Conservation (phyloP, 2,888 invertebrate species). For the Phytoseiulus persimilis region DNA sequence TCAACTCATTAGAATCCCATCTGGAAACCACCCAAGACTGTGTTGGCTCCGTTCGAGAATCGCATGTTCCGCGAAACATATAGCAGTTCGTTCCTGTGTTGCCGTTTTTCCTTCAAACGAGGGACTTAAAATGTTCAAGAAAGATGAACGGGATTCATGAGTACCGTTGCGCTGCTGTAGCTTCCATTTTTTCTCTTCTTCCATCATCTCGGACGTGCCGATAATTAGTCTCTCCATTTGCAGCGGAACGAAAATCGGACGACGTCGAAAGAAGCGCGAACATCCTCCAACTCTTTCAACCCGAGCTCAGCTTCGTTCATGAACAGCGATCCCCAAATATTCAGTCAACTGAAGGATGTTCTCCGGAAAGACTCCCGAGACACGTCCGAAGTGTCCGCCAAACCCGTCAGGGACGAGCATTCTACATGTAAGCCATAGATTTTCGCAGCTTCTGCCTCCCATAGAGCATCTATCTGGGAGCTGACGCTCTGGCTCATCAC, state of each 20-base stretch:
- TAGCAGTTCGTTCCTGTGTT: too few species aligned
- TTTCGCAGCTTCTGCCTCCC: too few species aligned
- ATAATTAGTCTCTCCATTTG: neutral
- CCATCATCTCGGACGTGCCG: neutral
- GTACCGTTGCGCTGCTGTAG: too few species aligned
- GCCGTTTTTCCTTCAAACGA: too few species aligned
- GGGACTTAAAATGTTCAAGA: too few species aligned
- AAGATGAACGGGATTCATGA: neutral
- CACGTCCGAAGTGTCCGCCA: neutral
- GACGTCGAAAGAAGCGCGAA: neutral
- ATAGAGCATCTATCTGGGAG: neutral
- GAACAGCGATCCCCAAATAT: slow-evolving; percentile 26
- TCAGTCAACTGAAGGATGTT: slow-evolving; percentile 33
- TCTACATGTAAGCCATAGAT: neutral
- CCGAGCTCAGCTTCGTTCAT: slow-evolving; percentile 16
- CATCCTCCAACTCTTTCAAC: neutral
- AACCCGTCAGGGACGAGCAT: neutral
- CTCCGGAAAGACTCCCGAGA: neutral
- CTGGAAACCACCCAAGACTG: too few species aligned
- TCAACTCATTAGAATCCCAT: too few species aligned
- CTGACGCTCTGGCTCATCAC: neutral
- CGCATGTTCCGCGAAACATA: too few species aligned
- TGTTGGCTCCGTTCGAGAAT: too few species aligned
- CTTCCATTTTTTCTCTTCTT: too few species aligned
- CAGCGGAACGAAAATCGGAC: neutral